These are phyloP conservation scores for Danio albolineatus DNA, from an alignment of 2,797 vertebrate genomes.

Conservation along the genomic window DNA sequence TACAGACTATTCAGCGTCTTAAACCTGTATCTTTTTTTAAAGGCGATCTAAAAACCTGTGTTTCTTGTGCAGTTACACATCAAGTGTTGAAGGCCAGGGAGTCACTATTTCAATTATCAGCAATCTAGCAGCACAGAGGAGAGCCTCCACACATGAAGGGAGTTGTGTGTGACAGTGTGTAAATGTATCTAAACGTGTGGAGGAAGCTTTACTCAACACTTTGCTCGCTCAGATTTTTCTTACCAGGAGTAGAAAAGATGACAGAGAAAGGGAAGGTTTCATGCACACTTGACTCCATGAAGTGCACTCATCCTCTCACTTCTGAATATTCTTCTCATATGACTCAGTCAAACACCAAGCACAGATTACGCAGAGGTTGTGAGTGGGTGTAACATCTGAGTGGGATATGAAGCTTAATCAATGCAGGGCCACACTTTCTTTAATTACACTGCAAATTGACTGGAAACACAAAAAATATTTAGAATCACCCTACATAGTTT, in stretches of 20 bases:
- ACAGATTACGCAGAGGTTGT: constrained; percentile 23
- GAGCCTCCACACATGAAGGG: background rate
- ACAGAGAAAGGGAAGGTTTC: background rate
- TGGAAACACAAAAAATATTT: background rate
- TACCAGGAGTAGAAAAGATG: background rate
- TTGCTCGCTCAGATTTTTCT: background rate
- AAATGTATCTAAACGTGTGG: constrained; percentile 13
- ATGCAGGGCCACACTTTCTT: constrained; percentile 11
- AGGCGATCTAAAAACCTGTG: background rate
- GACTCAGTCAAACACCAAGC: constrained; percentile 13
- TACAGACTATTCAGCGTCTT: background rate
- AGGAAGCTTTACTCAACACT: constrained; percentile 16
- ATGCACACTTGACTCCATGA: constrained; percentile 4
- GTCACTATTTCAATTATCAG: background rate
- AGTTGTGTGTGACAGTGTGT: background rate
- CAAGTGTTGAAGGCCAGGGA: constrained; percentile 14
- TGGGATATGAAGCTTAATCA: background rate
- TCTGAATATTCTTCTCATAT: constrained; percentile 20
- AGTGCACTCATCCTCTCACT: constrained; percentile 21
- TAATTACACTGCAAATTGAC: background rate
- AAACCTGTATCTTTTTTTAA: background rate
- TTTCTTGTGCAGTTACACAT: background rate
- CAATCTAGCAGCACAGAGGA: background rate
- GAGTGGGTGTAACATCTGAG: constrained; percentile 1
- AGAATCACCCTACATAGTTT: background rate